A percentile compares a stretch with the other conserved stretches of the same genome.
Conservation (phyloP, 2,797 vertebrate species). For the Sebastes glaucus region DNA sequence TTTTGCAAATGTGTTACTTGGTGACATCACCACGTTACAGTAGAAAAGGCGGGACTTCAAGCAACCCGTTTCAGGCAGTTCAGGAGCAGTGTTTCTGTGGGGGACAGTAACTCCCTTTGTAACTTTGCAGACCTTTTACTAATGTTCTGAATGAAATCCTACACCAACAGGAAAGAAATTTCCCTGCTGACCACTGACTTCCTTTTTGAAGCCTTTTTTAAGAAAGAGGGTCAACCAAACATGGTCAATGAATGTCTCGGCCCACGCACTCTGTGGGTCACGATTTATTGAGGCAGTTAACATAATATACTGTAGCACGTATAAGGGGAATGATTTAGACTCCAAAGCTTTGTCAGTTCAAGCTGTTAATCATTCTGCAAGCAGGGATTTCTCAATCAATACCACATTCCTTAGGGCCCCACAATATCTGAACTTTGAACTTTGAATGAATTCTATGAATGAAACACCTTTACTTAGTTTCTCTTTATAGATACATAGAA, state of each 20-base stretch:
- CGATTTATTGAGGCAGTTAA: conserved; percentile 70
- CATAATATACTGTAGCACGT: conserved; percentile 68
- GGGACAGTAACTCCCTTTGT: too few relatives aligned
- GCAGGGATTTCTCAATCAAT: conserved; percentile 66
- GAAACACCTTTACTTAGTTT: neutral
- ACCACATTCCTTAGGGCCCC: conserved; percentile 13
- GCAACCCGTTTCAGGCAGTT: too few relatives aligned
- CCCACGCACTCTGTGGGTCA: conserved; percentile 66
- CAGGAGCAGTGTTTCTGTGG: too few relatives aligned
- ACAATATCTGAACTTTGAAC: neutral
- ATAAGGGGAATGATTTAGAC: conserved; percentile 61
- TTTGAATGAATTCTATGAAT: neutral
- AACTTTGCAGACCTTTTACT: too few relatives aligned
- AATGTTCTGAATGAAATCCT: neutral
- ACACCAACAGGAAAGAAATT: neutral
- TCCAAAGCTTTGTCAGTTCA: conserved; percentile 17
- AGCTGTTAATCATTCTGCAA: conserved; percentile 69
- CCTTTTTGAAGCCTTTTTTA: conserved; percentile 11
- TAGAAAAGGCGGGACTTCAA: too few relatives aligned
- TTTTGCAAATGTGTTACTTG: too few relatives aligned
- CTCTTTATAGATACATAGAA: neutral
- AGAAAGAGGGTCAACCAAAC: conserved; percentile 32
- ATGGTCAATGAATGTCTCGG: conserved; percentile 49
- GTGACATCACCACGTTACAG: too few relatives aligned
- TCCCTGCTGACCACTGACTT: neutral